Percentiles rank a stretch among this genome's conserved stretches.
Conservation (phyloP, 2,888 invertebrate genomes). For the Oligia fasciuncula region DNA sequence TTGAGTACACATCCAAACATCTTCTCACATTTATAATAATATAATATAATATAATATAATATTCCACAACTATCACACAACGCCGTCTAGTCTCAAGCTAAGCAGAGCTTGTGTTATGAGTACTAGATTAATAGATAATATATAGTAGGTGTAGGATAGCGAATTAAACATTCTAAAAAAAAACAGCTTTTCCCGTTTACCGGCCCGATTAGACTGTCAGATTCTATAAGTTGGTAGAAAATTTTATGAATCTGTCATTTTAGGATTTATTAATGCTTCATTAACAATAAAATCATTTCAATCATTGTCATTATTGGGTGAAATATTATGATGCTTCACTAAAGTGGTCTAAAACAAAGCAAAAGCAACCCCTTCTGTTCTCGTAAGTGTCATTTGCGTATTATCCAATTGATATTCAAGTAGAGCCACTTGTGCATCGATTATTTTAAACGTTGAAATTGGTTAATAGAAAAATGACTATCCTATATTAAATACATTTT, state of each 20-base stretch:
- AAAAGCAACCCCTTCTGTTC: background rate
- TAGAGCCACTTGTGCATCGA: background rate
- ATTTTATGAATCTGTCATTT: background rate
- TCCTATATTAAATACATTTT: no score
- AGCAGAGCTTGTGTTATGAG: no score
- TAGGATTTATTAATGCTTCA: background rate
- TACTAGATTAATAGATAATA: no score
- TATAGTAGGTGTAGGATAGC: no score
- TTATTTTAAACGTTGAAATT: background rate
- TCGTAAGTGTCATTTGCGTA: background rate
- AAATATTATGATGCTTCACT: constrained; percentile 9
- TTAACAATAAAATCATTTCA: background rate
- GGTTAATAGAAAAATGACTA: background rate
- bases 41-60: no score
- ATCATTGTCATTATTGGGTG: constrained; percentile 6
- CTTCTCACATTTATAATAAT: no score
- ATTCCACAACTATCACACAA: no score
- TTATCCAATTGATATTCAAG: background rate
- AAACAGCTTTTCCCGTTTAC: background rate
- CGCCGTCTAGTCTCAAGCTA: no score
- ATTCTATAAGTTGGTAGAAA: background rate
- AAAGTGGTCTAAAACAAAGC: constrained; percentile 10
- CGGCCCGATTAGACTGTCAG: background rate
- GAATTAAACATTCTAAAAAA: no score
- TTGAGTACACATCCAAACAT: no score